Evolutionary conservation across 2,888 invertebrate species (phyloP).

Genomic region (Ctenicera cuprea): DNA sequence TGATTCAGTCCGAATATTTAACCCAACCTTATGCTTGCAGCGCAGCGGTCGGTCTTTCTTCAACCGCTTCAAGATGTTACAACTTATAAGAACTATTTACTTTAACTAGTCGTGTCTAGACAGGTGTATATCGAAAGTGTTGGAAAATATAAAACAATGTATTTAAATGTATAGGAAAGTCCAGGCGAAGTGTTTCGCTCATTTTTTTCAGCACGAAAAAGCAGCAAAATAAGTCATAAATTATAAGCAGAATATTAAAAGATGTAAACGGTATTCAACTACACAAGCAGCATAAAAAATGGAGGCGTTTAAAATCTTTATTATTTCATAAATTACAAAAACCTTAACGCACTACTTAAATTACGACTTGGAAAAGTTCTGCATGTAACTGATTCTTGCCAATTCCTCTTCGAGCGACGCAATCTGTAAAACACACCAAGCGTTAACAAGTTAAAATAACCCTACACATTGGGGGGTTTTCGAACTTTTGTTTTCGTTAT

Average conservation of each 20-base stretch:
- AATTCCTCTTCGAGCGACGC: conserved; percentile 63
- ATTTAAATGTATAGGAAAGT: too few species aligned
- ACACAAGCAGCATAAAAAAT: neutral
- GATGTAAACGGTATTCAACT: neutral
- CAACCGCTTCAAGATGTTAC: too few species aligned
- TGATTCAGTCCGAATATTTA: too few species aligned
- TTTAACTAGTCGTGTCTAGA: too few species aligned
- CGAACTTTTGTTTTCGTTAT: conserved; percentile 13
- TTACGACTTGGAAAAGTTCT: conserved; percentile 48
- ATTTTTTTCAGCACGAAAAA: too few species aligned
- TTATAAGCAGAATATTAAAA: neutral
- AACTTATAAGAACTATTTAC: too few species aligned
- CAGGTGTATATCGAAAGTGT: too few species aligned
- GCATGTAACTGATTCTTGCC: conserved; percentile 62
- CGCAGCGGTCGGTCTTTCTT: too few species aligned
- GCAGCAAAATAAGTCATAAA: too few species aligned
- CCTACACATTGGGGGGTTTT: neutral
- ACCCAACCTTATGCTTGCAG: too few species aligned
- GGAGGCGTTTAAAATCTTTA: neutral
- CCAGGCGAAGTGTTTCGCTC: too few species aligned
- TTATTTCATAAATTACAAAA: conserved; percentile 8
- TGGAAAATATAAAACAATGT: too few species aligned
- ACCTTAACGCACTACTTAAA: conserved; percentile 6
- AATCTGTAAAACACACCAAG: conserved; percentile 59
- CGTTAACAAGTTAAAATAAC: conserved; percentile 21